phyloP scores from a whole-genome alignment of 2,888 invertebrate species.

The Scaptomyza tumidula region DNA sequence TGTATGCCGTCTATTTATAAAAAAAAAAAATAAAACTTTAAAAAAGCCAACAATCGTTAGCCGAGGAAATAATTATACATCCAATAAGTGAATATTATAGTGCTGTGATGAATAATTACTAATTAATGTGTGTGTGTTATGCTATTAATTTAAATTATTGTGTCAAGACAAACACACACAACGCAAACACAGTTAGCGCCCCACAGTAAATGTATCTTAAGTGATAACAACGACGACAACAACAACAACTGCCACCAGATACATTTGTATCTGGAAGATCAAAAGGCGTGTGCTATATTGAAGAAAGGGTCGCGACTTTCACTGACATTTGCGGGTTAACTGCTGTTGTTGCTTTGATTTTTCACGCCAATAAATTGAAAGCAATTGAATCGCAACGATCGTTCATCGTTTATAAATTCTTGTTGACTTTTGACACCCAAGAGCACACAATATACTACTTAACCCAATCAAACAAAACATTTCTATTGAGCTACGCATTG shows the following conservation, averaged over 20 bases:
- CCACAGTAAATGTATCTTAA: background rate
- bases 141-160: slow-evolving; percentile 40
- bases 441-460: slow-evolving; percentile 23
- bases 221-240: background rate
- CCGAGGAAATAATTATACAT: slow-evolving; percentile 32
- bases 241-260: slow-evolving; percentile 32
- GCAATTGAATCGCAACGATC: slow-evolving; percentile 56
- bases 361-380: slow-evolving; percentile 76
- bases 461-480: slow-evolving; percentile 31
- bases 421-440: slow-evolving; percentile 72
- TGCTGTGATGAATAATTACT: slow-evolving; percentile 70
- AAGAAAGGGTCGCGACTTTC: slow-evolving; percentile 79
- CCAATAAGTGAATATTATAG: slow-evolving; percentile 28
- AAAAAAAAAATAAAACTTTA: slow-evolving; percentile 25
- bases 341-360: slow-evolving; percentile 68
- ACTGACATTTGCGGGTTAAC: slow-evolving; percentile 77
- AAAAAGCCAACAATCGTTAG: slow-evolving; percentile 5
- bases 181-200: slow-evolving; percentile 2
- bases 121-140: slow-evolving; percentile 54
- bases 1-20: slow-evolving; percentile 17
- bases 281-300: slow-evolving; percentile 17
- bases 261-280: slow-evolving; percentile 68
- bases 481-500: slow-evolving; percentile 22
- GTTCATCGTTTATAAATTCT: slow-evolving; percentile 41
- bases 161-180: slow-evolving; percentile 13